Base-by-base conservation (phyloP, 2,113 vertebrate species). In the Trematomus loennbergii region DNA sequence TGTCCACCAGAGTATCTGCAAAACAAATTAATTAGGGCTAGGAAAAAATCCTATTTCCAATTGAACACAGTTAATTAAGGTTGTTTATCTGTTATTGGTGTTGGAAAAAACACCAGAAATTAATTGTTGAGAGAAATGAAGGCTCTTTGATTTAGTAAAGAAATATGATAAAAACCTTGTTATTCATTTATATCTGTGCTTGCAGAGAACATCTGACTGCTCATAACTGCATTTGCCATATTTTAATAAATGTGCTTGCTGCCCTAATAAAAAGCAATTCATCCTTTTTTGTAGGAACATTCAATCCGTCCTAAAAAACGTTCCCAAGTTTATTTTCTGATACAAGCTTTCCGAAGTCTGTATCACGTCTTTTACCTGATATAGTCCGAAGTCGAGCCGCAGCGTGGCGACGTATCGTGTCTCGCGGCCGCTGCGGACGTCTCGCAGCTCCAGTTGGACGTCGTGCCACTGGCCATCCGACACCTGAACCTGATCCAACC, bases 381-480 rank as follows among this genome's bases (percentile, higher is more conserved):
- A 99, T 36, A 97, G 94, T 67, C 96, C 97, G 1, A 97, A 98
- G 93, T 99, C 98, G 55, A 99, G 88, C 43, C 95, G 95, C 69
- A 99, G 92, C 12, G 96, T 98, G 75, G 98, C 96, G 7, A 99
- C 92, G 0, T 98, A 97, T 73, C 95, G 96, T 0, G 95, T 95
- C 72, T 97, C 96, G 2, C 94, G 93, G 36, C 97, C 96, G 0
- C 95, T 96, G 75, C 90, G 97, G 57, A 97, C 94, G 0, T 99
- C 97, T 57, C 96, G 94, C 74, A 99, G 94, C 90, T 99, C 97
- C 84, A 99, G 94, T 84, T 97, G 97, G 48, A 99, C 93, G 91
- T 99, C 97, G 0, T 99, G 98, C 98, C 98, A 99, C 20, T 69
- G 95, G 40, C 98, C 98, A 17, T 99, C 98, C 11, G 94, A 97